These are phyloP conservation scores for Andrena bicolor DNA, from an alignment of 2,888 invertebrate genomes.

Conservation along the genomic window DNA sequence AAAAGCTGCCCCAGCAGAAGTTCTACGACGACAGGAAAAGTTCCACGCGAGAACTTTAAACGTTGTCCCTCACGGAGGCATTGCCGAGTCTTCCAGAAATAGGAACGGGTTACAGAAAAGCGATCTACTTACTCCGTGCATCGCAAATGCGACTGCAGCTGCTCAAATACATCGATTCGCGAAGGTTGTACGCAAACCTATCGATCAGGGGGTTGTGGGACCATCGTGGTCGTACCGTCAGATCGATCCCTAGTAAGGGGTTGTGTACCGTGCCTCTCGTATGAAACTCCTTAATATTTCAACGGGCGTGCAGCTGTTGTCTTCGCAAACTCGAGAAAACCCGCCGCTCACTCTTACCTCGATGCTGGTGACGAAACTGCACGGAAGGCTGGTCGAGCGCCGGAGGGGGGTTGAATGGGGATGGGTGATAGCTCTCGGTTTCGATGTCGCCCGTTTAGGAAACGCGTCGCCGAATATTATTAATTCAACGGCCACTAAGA, in stretches of 20 bases:
- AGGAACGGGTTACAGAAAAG: slow-evolving; percentile 11
- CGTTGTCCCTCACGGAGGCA: not conserved
- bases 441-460: slow-evolving; percentile 48
- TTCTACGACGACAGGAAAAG: not conserved
- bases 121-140: slow-evolving; percentile 27
- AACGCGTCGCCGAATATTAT: slow-evolving; percentile 59
- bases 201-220: slow-evolving; percentile 51
- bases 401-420: not conserved
- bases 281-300: slow-evolving; percentile 76
- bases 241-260: slow-evolving; percentile 69
- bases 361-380: slow-evolving; percentile 38
- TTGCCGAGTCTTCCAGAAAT: slow-evolving; percentile 23
- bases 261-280: slow-evolving; percentile 56
- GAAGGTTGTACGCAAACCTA: slow-evolving; percentile 15
- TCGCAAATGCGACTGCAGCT: slow-evolving; percentile 22
- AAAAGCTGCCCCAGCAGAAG: not conserved
- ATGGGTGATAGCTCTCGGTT: slow-evolving; percentile 22
- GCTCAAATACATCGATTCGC: slow-evolving; percentile 40
- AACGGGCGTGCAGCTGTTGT: slow-evolving; percentile 78
- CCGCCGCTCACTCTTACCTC: slow-evolving; percentile 41
- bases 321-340: slow-evolving; percentile 77
- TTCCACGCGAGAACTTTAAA: not conserved
- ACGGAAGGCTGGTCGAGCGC: slow-evolving; percentile 14
- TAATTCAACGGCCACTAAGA: slow-evolving; percentile 70
- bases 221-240: slow-evolving; percentile 21